Evolutionary conservation across 2,113 vertebrate genomes (phyloP).

Genomic region (Pyrgilauda ruficollis): DNA sequence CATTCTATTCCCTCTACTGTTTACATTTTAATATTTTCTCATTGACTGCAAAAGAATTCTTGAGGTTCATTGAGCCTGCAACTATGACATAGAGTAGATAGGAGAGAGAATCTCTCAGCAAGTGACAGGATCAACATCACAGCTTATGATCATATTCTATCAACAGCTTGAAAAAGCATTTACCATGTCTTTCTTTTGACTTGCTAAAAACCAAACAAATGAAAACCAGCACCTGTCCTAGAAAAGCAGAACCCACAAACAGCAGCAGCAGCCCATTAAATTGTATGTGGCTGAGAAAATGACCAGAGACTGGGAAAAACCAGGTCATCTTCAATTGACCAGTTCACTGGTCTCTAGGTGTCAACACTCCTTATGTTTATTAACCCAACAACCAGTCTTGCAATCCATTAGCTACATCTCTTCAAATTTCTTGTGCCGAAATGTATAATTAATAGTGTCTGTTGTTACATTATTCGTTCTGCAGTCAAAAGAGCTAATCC

Average conservation of each 20-base stretch:
- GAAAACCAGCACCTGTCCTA: background rate
- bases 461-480: background rate
- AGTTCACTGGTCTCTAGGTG: background rate
- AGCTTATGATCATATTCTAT: background rate
- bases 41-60: background rate
- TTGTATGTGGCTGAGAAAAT: slow-evolving; percentile 68
- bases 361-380: background rate
- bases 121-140: background rate
- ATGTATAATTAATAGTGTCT: background rate
- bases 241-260: slow-evolving; percentile 54
- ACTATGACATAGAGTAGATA: background rate
- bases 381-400: slow-evolving; percentile 6
- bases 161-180: background rate
- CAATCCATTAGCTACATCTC: background rate
- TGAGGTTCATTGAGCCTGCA: background rate
- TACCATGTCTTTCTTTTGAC: background rate
- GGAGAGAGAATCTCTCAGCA: background rate
- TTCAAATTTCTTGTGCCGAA: background rate
- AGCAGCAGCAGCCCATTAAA: slow-evolving; percentile 74
- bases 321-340: slow-evolving; percentile 49
- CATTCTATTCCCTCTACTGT: background rate
- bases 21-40: background rate
- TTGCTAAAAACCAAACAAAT: background rate
- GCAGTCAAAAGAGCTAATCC: background rate
- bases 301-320: slow-evolving; percentile 47